These are phyloP conservation scores for Ascidia mentula DNA, from an alignment of 23 tunicate genomes.

Conservation along the genomic window DNA sequence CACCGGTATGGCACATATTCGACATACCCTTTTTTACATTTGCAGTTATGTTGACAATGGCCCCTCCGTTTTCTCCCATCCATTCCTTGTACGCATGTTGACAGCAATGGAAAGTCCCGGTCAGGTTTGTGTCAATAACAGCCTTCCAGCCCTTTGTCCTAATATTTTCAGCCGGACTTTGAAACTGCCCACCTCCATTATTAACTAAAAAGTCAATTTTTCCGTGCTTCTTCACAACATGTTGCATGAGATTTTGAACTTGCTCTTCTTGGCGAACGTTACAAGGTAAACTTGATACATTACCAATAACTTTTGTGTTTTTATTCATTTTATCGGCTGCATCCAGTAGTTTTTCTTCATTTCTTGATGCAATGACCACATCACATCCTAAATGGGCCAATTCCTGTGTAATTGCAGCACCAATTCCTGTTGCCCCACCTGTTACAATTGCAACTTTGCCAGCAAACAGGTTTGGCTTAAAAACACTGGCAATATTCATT, in stretches of 20 bases:
- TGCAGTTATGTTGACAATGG: constrained; percentile 79
- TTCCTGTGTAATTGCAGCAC: constrained; percentile 81
- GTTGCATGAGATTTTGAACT: constrained; percentile 51
- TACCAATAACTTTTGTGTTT: constrained; percentile 40
- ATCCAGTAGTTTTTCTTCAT: constrained; percentile 40
- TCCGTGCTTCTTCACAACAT: constrained; percentile 63
- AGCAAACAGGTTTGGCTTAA: constrained; percentile 54
- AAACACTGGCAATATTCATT: constrained; percentile 49
- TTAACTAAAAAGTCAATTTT: constrained; percentile 84
- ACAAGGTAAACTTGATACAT: constrained; percentile 55
- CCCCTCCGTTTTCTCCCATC: constrained; percentile 86
- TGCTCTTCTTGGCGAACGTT: constrained; percentile 81
- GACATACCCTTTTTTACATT: constrained; percentile 75
- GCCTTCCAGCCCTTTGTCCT: constrained; percentile 90
- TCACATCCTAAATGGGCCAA: constrained; percentile 86
- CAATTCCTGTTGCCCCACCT: constrained; percentile 98
- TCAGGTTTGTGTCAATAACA: constrained; percentile 93
- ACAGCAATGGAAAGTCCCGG: constrained; percentile 90
- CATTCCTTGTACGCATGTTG: constrained; percentile 73
- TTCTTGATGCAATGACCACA: constrained; percentile 92
- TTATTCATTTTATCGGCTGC: constrained; percentile 57
- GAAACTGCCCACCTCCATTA: constrained; percentile 97
- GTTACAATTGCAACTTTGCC: constrained; percentile 90
- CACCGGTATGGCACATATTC: constrained; percentile 64
- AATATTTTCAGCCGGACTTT: constrained; percentile 70